Evolutionary conservation across 2,888 invertebrate genomes (phyloP), one percentile per base, ranked within the genome.

Genomic region (Thecophora atra): DNA sequence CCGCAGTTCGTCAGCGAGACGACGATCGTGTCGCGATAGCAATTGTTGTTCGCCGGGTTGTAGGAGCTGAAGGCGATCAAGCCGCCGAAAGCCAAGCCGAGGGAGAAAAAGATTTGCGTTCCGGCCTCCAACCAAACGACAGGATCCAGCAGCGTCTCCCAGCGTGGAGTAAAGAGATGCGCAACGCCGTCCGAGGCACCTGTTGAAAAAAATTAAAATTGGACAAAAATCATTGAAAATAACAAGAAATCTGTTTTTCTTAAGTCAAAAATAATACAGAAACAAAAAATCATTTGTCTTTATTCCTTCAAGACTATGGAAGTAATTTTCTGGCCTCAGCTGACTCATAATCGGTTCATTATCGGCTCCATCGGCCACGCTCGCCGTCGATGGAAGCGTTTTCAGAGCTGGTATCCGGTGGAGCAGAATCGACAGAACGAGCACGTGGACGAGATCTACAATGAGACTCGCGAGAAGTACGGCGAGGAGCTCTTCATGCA

Each of bases 81-180:
- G 11, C 98, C 98, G 15, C 98, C 98, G 80, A 98, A 98, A 0
- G 97, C 98, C 65, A 98, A 88, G 11, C 98, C 98, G 74, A 98
- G 89, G 0, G 97, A 98, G 87, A 98, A 98, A 88, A 98, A 98
- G 80, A 98, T 98, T 86, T 98, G 98, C 0, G 98, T 98, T 2
- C 98, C 98, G 0, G 98, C 98, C 87, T 98, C 98, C 70, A 98
- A 87, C 98, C 98, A 98, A 0, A 98, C 98, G 0, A 96, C 95
- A 11, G 98, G 98, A 88, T 97, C 97, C 47, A 93, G 87, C 72
- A 98, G 89, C 73, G 92, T 95, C 81, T 94, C 93, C 94, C 98
- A 96, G 88, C 95, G 93, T 0, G 97, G 97, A 0, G 95, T 95
- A 83, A 98, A 96, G 30, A 98, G 89, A 87, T 97, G 96, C 6